Percentiles rank a stretch among this genome's conserved stretches.
phyloP scores from a whole-genome alignment of 2,888 invertebrate species.

The Aricia artaxerxes region DNA sequence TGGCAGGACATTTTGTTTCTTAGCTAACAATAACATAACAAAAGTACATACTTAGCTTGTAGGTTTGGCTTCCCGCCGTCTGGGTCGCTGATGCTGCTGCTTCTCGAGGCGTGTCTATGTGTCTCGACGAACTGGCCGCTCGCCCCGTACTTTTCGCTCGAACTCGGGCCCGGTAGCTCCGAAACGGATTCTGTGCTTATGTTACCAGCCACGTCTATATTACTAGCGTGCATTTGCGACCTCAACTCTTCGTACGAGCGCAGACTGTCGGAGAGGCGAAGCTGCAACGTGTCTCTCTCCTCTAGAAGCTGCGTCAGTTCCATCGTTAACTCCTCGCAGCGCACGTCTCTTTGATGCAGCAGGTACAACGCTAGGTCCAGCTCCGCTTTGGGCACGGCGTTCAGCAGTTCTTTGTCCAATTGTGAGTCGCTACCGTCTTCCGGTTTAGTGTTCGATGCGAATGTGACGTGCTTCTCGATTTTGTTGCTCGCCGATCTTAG shows the following conservation, averaged over 20 bases:
- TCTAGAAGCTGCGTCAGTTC: slow-evolving; percentile 91
- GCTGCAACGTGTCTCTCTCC: slow-evolving; percentile 91
- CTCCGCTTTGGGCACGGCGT: slow-evolving; percentile 81
- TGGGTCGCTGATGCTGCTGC: slow-evolving; percentile 67
- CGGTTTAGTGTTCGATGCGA: slow-evolving; percentile 69
- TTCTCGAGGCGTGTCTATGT: slow-evolving; percentile 65
- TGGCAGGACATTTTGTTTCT: too few species aligned
- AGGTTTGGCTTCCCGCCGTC: slow-evolving; percentile 70
- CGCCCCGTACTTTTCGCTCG: slow-evolving; percentile 47
- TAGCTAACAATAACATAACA: too few species aligned
- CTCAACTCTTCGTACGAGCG: slow-evolving; percentile 84
- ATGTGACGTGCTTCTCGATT: slow-evolving; percentile 72
- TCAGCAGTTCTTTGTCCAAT: slow-evolving; percentile 58
- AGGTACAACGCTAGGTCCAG: slow-evolving; percentile 90
- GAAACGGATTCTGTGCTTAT: slow-evolving; percentile 56
- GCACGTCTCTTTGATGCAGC: slow-evolving; percentile 91
- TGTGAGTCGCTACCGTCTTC: slow-evolving; percentile 49
- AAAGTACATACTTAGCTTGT: slow-evolving; percentile 67
- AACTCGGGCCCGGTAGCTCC: slow-evolving; percentile 56
- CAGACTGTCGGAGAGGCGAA: slow-evolving; percentile 90
- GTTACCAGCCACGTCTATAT: slow-evolving; percentile 51
- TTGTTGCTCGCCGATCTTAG: slow-evolving; percentile 59
- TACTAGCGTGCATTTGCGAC: slow-evolving; percentile 52
- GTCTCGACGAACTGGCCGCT: slow-evolving; percentile 62
- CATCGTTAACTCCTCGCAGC: slow-evolving; percentile 91